Conservation (phyloP, 2,888 invertebrate species). For the Oasisia sp. region DNA sequence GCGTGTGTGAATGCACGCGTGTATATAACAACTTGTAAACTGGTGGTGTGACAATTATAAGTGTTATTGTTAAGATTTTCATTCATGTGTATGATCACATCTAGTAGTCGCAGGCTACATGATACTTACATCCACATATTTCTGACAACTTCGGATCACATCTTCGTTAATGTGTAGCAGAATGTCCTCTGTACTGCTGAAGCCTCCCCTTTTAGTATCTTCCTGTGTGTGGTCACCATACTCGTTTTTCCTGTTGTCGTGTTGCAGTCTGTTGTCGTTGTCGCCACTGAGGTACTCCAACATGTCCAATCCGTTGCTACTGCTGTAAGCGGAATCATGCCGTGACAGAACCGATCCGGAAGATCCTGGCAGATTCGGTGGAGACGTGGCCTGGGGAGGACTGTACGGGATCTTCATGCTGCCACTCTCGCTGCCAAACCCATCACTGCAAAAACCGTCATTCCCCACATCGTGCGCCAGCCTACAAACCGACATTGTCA, state of each 20-base stretch:
- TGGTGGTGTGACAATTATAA: background rate
- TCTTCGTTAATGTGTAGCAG: background rate
- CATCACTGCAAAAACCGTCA: background rate
- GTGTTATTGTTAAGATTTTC: background rate
- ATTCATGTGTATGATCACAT: background rate
- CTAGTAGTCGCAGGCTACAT: background rate
- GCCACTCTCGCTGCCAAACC: background rate
- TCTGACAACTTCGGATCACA: constrained; percentile 5
- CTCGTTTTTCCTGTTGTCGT: background rate
- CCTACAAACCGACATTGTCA: background rate
- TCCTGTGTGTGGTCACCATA: background rate
- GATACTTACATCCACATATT: background rate
- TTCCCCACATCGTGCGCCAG: background rate
- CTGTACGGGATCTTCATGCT: constrained; percentile 11
- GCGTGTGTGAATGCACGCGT: too few species aligned
- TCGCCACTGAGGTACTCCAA: background rate
- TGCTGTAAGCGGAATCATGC: background rate
- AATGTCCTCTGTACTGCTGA: background rate
- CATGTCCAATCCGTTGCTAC: background rate
- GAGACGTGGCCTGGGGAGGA: background rate
- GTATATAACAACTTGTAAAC: too few species aligned
- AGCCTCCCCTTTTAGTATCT: background rate
- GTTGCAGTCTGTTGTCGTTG: background rate
- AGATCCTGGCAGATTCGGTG: background rate
- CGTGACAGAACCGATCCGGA: background rate